Base-by-base conservation (phyloP, 2,797 vertebrate genomes). In the Dendrocincla tyrannina region DNA sequence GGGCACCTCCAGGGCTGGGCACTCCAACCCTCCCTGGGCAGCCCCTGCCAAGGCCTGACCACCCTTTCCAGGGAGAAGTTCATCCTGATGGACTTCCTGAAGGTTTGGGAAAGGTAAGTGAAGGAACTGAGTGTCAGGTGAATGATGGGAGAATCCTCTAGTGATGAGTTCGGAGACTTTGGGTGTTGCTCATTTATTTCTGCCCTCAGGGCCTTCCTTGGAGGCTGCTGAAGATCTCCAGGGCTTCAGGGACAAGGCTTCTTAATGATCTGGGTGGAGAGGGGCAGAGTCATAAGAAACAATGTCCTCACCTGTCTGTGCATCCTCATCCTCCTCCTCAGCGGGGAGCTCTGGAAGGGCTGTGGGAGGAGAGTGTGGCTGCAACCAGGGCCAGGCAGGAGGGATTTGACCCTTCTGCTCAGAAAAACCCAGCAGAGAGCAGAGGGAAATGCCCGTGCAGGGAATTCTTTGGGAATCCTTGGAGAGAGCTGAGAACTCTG, bases 71-170 rank as follows among this genome's bases (percentile, higher is more conserved):
- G 15, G 46, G 1, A 15, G 24, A 41, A 63, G 41, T 63, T 33
- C 30, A 59, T 63, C 10, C 30, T 50, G 23, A 17, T 17, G 19
- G 5, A 19, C 10, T 7, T 16, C 6, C 58, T 50, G 35, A 17
- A 10, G 24, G 7, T 4, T 42, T 14, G 8, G 39, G 18, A 5
- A 2, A 17, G 44, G 2, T 14, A 2, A 23, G 42, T 15, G 33
- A 28, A 33, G 62, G 42, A 53, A 27, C 2, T 1, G 12, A 30
- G 33, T 4, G 25, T 35, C 62, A 17, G 58, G 18, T 39, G 1
- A 60, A 28, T 9, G 27, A n/a, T n/a, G 37, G 24, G 25, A 46
- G 49, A 46, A 28, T 19, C 33, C 8, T 0, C 4, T 16, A 44
- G 27, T 3, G 2, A 4, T 3, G 42, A 66, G 46, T 37, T n/a